These are phyloP conservation scores for Agrochola circellaris DNA, from an alignment of 2,888 invertebrate species.

Conservation along the genomic window DNA sequence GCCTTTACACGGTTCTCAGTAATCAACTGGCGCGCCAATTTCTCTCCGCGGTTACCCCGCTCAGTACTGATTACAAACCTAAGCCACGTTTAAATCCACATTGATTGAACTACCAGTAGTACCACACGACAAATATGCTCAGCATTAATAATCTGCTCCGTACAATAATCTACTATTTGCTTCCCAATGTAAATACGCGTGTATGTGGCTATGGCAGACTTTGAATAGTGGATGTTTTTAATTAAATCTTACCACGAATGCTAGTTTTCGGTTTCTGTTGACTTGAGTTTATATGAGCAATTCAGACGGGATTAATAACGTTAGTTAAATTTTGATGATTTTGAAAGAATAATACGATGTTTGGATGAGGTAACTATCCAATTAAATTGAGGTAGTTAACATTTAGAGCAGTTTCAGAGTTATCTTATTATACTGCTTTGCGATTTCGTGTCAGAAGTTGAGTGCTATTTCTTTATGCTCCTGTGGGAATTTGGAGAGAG, in stretches of 20 bases:
- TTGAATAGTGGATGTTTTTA: conserved; percentile 55
- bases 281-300: conserved; percentile 38
- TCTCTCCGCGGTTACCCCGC: conserved; percentile 18
- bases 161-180: conserved; percentile 64
- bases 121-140: conserved; percentile 62
- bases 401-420: conserved; percentile 25
- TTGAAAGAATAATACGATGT: conserved; percentile 4
- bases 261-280: conserved; percentile 45
- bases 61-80: conserved; percentile 60
- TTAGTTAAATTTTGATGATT: not conserved
- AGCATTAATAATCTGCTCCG: conserved; percentile 56
- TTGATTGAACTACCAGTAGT: conserved; percentile 67
- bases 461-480: conserved; percentile 52
- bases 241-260: conserved; percentile 46
- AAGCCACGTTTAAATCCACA: conserved; percentile 59
- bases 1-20: conserved; percentile 22
- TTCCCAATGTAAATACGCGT: conserved; percentile 52
- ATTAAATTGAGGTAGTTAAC: conserved; percentile 12
- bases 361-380: not conserved
- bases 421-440: conserved; percentile 46
- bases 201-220: conserved; percentile 21
- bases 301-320: conserved; percentile 2
- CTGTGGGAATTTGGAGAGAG: conserved; percentile 18
- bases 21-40: conserved; percentile 47
- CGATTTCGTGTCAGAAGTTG: conserved; percentile 37